A percentile compares a stretch with the other conserved stretches of the same genome.
Evolutionary conservation across 2,888 invertebrate species (phyloP).

Genomic region (Pseudeuparius sepicola): DNA sequence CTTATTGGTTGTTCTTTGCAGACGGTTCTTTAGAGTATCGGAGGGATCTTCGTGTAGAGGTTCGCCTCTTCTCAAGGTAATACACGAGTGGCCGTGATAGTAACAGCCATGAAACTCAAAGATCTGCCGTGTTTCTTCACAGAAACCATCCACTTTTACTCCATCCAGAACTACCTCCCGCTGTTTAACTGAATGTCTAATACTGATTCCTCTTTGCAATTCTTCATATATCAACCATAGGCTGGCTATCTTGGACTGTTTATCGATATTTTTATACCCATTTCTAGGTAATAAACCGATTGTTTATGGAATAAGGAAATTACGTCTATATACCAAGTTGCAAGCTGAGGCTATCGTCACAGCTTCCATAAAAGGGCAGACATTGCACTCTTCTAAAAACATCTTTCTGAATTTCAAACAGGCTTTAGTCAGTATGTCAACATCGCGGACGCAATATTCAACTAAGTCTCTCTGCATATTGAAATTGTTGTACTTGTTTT

Average conservation of each 20-base stretch:
- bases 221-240: constrained; percentile 19
- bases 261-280: constrained; percentile 25
- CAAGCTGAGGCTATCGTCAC: constrained; percentile 24
- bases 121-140: constrained; percentile 14
- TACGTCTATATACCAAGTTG: constrained; percentile 20
- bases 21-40: too few species aligned
- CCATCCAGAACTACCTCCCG: constrained; percentile 19
- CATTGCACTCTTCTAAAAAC: constrained; percentile 17
- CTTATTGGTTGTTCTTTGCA: too few species aligned
- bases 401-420: too few species aligned
- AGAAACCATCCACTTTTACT: constrained; percentile 18
- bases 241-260: constrained; percentile 12
- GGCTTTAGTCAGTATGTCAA: too few species aligned
- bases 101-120: constrained; percentile 22
- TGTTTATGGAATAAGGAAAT: constrained; percentile 22
- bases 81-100: constrained; percentile 15
- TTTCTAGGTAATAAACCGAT: constrained; percentile 25
- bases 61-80: too few species aligned
- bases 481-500: constrained; percentile 18
- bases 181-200: constrained; percentile 20
- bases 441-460: too few species aligned
- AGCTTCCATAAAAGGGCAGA: constrained; percentile 24
- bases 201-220: constrained; percentile 15
- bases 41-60: too few species aligned
- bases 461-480: constrained; percentile 26